Percentiles rank a stretch among this genome's conserved stretches.
Conservation (phyloP, 2,888 invertebrate genomes). For the Ellobium chinense region DNA sequence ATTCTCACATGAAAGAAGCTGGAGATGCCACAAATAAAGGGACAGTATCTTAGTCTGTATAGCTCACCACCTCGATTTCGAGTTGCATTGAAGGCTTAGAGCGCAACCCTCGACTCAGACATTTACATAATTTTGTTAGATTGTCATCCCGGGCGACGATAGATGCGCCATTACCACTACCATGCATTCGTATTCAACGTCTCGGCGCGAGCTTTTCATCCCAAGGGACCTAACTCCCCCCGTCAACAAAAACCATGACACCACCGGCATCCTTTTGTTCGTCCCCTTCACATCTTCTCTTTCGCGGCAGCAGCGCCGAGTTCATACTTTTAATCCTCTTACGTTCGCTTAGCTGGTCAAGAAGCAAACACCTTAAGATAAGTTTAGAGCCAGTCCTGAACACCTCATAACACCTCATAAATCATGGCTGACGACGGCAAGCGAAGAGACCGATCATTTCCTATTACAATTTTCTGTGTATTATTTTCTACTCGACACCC, state of each 20-base stretch:
- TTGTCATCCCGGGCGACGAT: too few relatives aligned
- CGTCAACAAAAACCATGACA: neutral
- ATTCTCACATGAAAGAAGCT: too few relatives aligned
- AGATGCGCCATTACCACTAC: neutral
- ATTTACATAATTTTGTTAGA: too few relatives aligned
- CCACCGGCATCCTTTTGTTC: neutral
- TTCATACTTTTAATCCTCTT: conserved; percentile 11
- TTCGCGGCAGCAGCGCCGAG: neutral
- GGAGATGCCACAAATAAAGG: too few relatives aligned
- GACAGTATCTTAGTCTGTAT: too few relatives aligned
- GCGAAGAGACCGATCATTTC: neutral
- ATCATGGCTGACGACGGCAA: too few relatives aligned
- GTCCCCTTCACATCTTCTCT: neutral
- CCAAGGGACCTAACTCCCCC: neutral
- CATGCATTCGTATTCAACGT: neutral
- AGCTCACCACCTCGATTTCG: neutral
- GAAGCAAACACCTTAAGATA: neutral
- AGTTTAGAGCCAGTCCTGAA: neutral
- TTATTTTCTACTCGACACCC: neutral
- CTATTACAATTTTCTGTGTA: neutral
- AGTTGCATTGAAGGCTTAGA: too few relatives aligned
- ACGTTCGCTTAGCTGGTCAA: neutral
- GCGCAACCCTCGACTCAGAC: too few relatives aligned
- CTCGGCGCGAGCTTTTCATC: neutral
- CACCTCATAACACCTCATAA: neutral